Base-by-base conservation (phyloP, 2,797 vertebrate species). In the Megalops cyprinoides region DNA sequence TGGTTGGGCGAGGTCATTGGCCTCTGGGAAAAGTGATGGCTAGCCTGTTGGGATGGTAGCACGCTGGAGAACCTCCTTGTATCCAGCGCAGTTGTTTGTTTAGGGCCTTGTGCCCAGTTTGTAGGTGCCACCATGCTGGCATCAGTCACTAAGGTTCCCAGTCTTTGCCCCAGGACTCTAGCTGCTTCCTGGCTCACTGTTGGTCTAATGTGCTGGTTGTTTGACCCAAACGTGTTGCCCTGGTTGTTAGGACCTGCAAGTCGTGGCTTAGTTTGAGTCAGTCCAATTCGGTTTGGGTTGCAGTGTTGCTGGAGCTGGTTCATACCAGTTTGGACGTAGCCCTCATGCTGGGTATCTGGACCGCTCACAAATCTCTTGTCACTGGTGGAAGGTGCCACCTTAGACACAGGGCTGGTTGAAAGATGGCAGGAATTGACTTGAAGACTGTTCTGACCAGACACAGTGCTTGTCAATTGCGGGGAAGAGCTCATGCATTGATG, bases 1-100 rank as follows among this genome's bases (percentile, higher is more conserved):
- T 97, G 97, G 87, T 93, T 96, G 6, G 96, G 95, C 42, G 96
- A 95, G 20, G 92, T 93, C 42, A 96, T 74, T 20, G 95, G 89
- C 82, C 94, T 94, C 82, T 95, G 96, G 85, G 94, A 85, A 84
- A 97, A 98, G 25, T 93, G 93, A 82, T 93, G 95, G 90, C 87
- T 93, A 9, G 94, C 84, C 89, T 95, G 94, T 82, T 83, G 97
- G n/a, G 96, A 82, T 81, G 94, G 93, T 0, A 94, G 87, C 0
- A 93, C 85, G 74, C 92, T 91, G 0, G 94, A 49, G 2, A 95
- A 88, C 84, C 96, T 95, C 82, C 94, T 94, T n/a, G 94, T 81
- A 2, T 92, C 90, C 0, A 94, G 88, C 85, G 92, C 91, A 69
- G n/a, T n/a, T n/a, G 91, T 92, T 82, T 96, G 96, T 79, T 94